These are phyloP conservation scores for Melinopterus prodromus DNA, from an alignment of 2,888 invertebrate genomes.

Conservation along the genomic window DNA sequence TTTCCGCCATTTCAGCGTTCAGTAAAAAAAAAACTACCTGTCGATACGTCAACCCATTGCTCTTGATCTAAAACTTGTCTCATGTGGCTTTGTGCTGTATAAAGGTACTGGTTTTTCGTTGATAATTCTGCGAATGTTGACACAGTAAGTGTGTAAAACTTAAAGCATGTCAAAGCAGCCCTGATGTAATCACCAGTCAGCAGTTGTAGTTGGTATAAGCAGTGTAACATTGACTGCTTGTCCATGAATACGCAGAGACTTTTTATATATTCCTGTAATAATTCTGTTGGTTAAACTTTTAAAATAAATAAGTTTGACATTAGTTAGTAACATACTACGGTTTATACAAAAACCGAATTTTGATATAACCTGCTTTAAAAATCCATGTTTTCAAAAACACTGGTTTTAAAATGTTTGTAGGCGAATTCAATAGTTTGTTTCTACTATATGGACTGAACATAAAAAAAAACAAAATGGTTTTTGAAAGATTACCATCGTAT, in stretches of 20 bases:
- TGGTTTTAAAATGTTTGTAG: not conserved
- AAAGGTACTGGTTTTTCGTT: constrained; percentile 63
- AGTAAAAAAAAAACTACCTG: constrained; percentile 48
- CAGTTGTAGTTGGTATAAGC: constrained; percentile 78
- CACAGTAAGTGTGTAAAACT: constrained; percentile 73
- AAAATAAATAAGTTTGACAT: too few species aligned
- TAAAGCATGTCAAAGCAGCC: constrained; percentile 82
- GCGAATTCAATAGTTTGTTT: not conserved
- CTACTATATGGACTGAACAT: not conserved
- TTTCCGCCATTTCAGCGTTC: not conserved
- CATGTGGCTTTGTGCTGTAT: constrained; percentile 72
- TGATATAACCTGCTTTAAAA: too few species aligned
- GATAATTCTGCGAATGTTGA: constrained; percentile 66
- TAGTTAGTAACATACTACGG: too few species aligned
- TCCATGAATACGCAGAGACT: constrained; percentile 77
- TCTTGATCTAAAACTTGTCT: constrained; percentile 68
- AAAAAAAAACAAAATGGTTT: too few species aligned
- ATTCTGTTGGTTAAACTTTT: constrained; percentile 9
- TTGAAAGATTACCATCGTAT: too few species aligned
- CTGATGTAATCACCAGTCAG: constrained; percentile 77
- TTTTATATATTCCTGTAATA: constrained; percentile 69
- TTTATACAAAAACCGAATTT: too few species aligned
- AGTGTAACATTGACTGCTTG: constrained; percentile 71
- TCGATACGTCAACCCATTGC: constrained; percentile 63
- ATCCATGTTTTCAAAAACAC: too few species aligned